Base-by-base conservation (phyloP, 2,888 invertebrate species). In the Cephus sareptanus region DNA sequence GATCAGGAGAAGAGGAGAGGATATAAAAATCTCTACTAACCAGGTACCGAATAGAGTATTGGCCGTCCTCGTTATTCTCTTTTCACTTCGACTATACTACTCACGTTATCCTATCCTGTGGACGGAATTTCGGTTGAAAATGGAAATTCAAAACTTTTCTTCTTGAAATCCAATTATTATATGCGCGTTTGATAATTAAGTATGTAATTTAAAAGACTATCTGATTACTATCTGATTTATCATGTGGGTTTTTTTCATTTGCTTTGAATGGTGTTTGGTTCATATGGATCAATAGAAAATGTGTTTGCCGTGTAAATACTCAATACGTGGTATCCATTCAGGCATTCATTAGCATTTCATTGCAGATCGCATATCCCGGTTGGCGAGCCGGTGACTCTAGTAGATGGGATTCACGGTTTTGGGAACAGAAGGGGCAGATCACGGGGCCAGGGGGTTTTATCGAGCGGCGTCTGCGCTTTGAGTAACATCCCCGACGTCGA, bases 381-480 rank as follows among this genome's bases (percentile, higher is more conserved):
- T 56, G 2, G 23, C 56, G 56, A 23, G 23, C 23, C 56, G 56
- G 56, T 56, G 56, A 78, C 75, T 78, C 82, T 79, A 82, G 82
- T 83, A 81, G 75, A 80, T 79, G 78, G 83, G 84, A 79, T 82
- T 81, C 70, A 80, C 82, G 84, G 83, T 89, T 88, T 84, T 85
- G 79, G 78, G 81, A 81, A 74, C 84, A 83, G 83, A 81, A 75
- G 74, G 56, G 69, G 73, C 69, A 76, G 77, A 23, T 56, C 56
- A 56, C 56, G 56, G 56, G 23, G 56, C 9, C 23, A 56, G 79
- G 91, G 84, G 84, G 71, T 81, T 87, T 86, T 89, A 89, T 88
- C 87, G 90, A 90, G 88, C 88, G 89, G 88, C 87, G 88, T 83
- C 80, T 88, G 90, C 87, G 87, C 84, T 33, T 23, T 37, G 69